These are phyloP conservation scores for Nomada fabriciana DNA, from an alignment of 2,888 invertebrate genomes.

Conservation along the genomic window DNA sequence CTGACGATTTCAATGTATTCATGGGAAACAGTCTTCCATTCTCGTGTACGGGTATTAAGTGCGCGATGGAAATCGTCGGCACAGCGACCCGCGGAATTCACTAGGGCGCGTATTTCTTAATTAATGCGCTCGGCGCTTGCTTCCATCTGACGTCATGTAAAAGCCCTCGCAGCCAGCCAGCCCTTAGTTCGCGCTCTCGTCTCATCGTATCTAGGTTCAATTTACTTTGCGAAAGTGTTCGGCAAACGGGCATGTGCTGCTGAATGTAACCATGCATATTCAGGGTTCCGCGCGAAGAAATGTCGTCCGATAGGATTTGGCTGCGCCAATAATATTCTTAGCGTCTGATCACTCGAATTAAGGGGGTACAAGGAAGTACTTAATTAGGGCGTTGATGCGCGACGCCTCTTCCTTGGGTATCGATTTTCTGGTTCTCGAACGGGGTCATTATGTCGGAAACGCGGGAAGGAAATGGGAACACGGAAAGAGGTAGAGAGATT, in stretches of 20 bases:
- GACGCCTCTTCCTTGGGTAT: conserved; percentile 50
- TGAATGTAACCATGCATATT: conserved; percentile 38
- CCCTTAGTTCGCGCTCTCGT: conserved; percentile 54
- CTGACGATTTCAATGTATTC: not conserved
- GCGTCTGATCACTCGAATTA: conserved; percentile 67
- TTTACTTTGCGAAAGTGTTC: conserved; percentile 56
- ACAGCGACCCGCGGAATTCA: not conserved
- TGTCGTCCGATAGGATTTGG: conserved; percentile 17
- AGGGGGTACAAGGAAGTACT: conserved; percentile 74
- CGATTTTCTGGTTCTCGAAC: conserved; percentile 34
- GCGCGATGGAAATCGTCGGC: conserved; percentile 2
- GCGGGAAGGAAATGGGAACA: not conserved
- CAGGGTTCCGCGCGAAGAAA: conserved; percentile 54
- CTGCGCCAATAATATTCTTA: conserved; percentile 68
- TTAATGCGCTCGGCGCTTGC: conserved; percentile 31
- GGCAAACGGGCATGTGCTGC: conserved; percentile 45
- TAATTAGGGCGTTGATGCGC: conserved; percentile 81
- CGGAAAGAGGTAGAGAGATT: not conserved
- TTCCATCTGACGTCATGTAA: conserved; percentile 30
- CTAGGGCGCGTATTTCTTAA: conserved; percentile 40
- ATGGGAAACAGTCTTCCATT: not conserved
- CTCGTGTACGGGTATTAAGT: not conserved
- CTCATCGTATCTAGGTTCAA: conserved; percentile 36
- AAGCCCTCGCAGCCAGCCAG: conserved; percentile 23
- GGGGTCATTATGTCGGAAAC: conserved; percentile 30